Conservation (phyloP, 2,113 vertebrate species). For the Otis tarda region DNA sequence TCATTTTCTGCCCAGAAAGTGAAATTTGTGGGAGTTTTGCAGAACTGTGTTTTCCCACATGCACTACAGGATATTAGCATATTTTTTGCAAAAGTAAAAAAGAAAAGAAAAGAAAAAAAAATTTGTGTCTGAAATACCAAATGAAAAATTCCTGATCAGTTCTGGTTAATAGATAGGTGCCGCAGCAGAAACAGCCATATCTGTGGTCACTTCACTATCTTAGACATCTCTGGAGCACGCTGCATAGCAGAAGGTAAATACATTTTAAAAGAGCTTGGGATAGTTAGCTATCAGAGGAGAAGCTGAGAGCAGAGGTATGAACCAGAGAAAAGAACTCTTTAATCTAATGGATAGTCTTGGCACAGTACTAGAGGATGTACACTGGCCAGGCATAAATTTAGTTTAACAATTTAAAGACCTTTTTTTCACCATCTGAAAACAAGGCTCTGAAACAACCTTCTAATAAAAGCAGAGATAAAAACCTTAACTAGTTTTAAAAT, state of each 20-base stretch:
- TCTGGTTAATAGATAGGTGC: neutral
- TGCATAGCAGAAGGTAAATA: neutral
- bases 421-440: neutral
- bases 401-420: neutral
- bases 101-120: neutral
- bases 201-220: neutral
- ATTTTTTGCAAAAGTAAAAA: neutral
- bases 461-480: neutral
- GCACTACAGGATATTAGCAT: neutral
- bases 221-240: neutral
- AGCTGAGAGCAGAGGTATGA: neutral
- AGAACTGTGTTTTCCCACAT: neutral
- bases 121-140: neutral
- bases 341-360: neutral
- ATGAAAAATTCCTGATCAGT: neutral
- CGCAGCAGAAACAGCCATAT: neutral
- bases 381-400: neutral
- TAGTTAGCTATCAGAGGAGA: neutral
- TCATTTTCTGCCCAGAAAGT: neutral
- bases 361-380: neutral
- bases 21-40: neutral
- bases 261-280: neutral
- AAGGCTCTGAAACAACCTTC: neutral
- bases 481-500: neutral
- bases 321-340: neutral